phyloP scores from a whole-genome alignment of 2,888 invertebrate species.

The Arctia plantaginis region DNA sequence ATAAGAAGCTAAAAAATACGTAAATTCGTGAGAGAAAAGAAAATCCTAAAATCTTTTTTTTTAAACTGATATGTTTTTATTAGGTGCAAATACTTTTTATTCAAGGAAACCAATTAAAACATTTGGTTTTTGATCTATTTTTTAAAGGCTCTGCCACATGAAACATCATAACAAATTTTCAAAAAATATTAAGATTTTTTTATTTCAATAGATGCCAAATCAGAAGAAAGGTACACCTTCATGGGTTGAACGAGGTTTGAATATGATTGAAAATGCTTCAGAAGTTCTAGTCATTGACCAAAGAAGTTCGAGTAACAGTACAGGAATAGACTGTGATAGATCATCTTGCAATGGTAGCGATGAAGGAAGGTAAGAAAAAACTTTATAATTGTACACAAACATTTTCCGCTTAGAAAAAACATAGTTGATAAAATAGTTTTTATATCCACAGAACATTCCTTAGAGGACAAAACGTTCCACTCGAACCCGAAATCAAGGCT shows the following conservation, averaged over 20 bases:
- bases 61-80: too few species aligned
- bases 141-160: not conserved
- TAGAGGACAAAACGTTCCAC: slow-evolving; percentile 94
- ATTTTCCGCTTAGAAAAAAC: not conserved
- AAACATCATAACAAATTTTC: not conserved
- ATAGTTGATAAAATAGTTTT: slow-evolving; percentile 44
- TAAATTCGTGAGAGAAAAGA: too few species aligned
- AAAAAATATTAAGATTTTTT: not conserved
- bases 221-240: slow-evolving; percentile 84
- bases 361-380: slow-evolving; percentile 74
- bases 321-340: slow-evolving; percentile 79
- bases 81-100: too few species aligned
- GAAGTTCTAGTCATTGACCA: slow-evolving; percentile 87
- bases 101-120: too few species aligned
- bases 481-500: slow-evolving; percentile 92
- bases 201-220: slow-evolving; percentile 75
- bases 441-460: slow-evolving; percentile 87
- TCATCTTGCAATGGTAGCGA: slow-evolving; percentile 82
- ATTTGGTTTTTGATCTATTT: too few species aligned
- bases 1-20: too few species aligned
- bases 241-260: slow-evolving; percentile 87
- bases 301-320: slow-evolving; percentile 77
- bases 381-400: not conserved
- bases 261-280: slow-evolving; percentile 82
- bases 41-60: too few species aligned